Evolutionary conservation across 53 echinoderm and acorn worm species (phyloP).

Genomic region (Zoroaster sp.): DNA sequence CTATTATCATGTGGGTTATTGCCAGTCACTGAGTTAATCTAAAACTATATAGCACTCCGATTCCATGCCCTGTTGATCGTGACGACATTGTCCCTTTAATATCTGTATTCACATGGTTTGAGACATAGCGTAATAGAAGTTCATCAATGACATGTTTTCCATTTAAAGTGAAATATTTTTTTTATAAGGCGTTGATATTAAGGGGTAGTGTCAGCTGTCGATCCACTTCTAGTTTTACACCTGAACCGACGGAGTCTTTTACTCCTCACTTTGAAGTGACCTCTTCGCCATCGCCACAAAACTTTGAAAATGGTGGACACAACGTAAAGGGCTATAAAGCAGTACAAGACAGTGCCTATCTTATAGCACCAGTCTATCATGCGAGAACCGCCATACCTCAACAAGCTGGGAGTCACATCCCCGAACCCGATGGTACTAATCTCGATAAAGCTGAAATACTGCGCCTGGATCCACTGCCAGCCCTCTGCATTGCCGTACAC

Average conservation of each 20-base stretch:
- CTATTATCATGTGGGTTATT: too few relatives aligned
- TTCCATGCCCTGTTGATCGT: too few relatives aligned
- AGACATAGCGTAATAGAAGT: too few relatives aligned
- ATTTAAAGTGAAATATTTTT: too few relatives aligned
- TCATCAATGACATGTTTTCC: too few relatives aligned
- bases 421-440: background rate
- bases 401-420: background rate
- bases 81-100: too few relatives aligned
- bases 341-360: background rate
- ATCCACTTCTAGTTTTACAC: too few relatives aligned
- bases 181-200: too few relatives aligned
- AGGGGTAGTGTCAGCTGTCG: too few relatives aligned
- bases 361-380: background rate
- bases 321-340: background rate
- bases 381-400: background rate
- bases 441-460: background rate
- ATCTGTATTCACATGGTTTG: too few relatives aligned
- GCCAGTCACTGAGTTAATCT: too few relatives aligned
- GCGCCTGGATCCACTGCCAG: background rate
- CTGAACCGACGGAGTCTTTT: background rate
- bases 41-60: too few relatives aligned
- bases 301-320: background rate
- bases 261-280: background rate
- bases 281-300: background rate
- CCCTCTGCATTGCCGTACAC: background rate